A percentile compares a stretch with the other conserved stretches of the same genome.
phyloP scores from a whole-genome alignment of 2,888 invertebrate species.

The Adelognathus sp. region DNA sequence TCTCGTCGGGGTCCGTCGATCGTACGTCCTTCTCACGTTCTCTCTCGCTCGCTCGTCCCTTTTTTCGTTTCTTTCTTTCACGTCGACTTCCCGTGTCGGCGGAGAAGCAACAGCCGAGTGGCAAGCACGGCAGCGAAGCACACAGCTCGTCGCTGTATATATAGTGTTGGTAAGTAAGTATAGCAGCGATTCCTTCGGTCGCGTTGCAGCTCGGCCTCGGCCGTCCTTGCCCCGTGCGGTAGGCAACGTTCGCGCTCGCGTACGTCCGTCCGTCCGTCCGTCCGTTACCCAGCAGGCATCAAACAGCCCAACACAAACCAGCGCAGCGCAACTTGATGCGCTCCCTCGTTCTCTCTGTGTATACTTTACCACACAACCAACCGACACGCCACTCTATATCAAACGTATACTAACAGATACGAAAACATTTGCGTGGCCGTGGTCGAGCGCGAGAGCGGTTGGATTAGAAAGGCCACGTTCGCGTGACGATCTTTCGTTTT shows the following conservation, averaged over 20 bases:
- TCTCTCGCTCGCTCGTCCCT: slow-evolving; percentile 26
- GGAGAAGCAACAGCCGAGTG: slow-evolving; percentile 37
- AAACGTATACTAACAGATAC: slow-evolving; percentile 71
- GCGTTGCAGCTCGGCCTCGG: slow-evolving; percentile 76
- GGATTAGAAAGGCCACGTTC: slow-evolving; percentile 77
- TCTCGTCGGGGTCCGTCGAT: slow-evolving; percentile 36
- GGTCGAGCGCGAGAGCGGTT: slow-evolving; percentile 42
- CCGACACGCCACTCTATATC: slow-evolving; percentile 17
- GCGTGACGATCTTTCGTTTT: slow-evolving; percentile 58
- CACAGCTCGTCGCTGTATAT: slow-evolving; percentile 6
- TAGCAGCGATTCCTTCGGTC: slow-evolving; percentile 14
- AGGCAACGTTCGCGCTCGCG: slow-evolving; percentile 73
- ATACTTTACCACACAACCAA: slow-evolving; percentile 1
- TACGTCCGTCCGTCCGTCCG: slow-evolving; percentile 38
- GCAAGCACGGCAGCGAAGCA: no score
- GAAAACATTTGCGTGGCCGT: slow-evolving; percentile 75
- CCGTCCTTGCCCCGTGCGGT: slow-evolving; percentile 79
- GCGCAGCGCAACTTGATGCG: slow-evolving; percentile 9
- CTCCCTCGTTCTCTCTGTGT: neutral
- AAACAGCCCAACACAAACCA: neutral
- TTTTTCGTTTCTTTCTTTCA: slow-evolving; percentile 43
- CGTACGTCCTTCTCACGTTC: no score
- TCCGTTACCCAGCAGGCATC: slow-evolving; percentile 58
- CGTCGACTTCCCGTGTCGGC: slow-evolving; percentile 61
- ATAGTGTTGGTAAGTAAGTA: no score